Base-by-base conservation (phyloP, 2,888 invertebrate genomes). In the Leptopilina syphax region DNA sequence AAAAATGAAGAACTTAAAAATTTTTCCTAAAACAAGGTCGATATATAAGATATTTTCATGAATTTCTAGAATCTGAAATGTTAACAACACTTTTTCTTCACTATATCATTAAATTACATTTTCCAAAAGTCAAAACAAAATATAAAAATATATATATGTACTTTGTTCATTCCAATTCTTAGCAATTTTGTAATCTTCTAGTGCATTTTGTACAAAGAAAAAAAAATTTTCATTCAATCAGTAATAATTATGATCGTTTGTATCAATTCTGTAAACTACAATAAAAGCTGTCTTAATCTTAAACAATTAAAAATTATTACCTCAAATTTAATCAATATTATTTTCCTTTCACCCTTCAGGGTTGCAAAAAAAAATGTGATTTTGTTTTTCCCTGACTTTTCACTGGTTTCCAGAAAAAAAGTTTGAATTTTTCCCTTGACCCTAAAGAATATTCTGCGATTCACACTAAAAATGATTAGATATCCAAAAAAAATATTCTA, bases 141-240 rank as follows among this genome's bases (percentile, higher is more conserved):
- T 34, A 34, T 34, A 34, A 34, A 34, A 34, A 34, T 2, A 86
- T 80, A 85, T 84, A 77, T 68, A 54, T 82, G 63, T 84, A 86
- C 84, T 85, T 85, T 87, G 86, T 89, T 90, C 86, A 87, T 88
- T 89, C 85, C 86, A 88, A 83, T 89, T 84, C 86, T 77, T 83
- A 85, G 81, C 65, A 85, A 86, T 80, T 85, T 86, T 81, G 77
- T 84, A 84, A 85, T 84, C 81, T 80, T 82, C 80, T 80, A 84
- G 76, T 84, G 77, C 81, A 85, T 87, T 89, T 86, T 89, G 83
- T 88, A 87, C 82, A 87, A 84, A 86, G 86, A 18, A 18, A 83
- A 60, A 60, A n/a, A 60, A 13, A 76, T 83, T 27, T 84, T 81
- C 82, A 82, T 50, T 24, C 65, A 57, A 78, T 77, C 41, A 70